Evolutionary conservation across 2,113 vertebrate genomes (phyloP).

Genomic region (Nyctibius bracteatus): DNA sequence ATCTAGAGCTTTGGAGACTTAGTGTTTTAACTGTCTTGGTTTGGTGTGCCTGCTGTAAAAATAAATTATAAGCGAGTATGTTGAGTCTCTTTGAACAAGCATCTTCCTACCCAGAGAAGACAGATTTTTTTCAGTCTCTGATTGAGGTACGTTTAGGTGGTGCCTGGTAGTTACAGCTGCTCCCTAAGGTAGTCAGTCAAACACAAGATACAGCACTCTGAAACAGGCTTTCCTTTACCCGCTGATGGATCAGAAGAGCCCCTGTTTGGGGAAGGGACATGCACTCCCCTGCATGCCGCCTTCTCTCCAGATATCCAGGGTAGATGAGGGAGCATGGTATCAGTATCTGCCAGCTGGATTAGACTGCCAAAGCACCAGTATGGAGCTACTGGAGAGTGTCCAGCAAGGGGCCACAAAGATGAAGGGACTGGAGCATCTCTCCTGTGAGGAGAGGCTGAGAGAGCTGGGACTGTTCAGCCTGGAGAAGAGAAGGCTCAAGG

Average conservation of each 20-base stretch:
- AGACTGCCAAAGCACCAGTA: not conserved
- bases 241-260: not conserved
- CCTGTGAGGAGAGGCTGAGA: not conserved
- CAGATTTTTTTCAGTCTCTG: not conserved
- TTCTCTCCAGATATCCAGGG: not conserved
- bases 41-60: conserved; percentile 29
- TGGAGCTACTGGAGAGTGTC: not conserved
- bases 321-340: not conserved
- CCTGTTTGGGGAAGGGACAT: not conserved
- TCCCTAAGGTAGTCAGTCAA: not conserved
- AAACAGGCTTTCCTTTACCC: not conserved
- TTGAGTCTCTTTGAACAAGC: not conserved
- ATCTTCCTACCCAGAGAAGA: not conserved
- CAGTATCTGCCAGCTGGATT: not conserved
- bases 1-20: conserved; percentile 16
- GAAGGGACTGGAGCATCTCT: not conserved
- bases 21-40: not conserved
- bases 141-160: not conserved
- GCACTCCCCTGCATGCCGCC: not conserved
- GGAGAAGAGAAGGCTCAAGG: not conserved
- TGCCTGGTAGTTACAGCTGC: not conserved
- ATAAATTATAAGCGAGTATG: not conserved
- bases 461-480: not conserved
- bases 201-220: not conserved
- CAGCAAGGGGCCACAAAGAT: not conserved